Evolutionary conservation across 2,797 vertebrate species (phyloP).

Genomic region (Moxostoma hubbsi): DNA sequence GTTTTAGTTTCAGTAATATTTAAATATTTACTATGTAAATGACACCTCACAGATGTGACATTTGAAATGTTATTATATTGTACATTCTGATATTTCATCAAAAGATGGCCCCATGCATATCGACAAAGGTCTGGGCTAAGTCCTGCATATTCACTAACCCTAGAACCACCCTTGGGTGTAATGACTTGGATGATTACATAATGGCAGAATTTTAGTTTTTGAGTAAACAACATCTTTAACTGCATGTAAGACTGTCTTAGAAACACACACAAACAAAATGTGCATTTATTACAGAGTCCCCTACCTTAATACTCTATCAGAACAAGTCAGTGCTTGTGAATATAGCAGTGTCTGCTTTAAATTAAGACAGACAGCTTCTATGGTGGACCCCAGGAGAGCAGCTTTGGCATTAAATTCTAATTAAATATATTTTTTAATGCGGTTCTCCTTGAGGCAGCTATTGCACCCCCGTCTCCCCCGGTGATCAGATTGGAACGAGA

Average conservation of each 20-base stretch:
- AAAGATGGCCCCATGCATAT: too few species aligned
- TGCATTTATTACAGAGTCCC: constrained; percentile 60
- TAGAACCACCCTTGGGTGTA: too few species aligned
- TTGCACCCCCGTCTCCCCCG: constrained; percentile 39
- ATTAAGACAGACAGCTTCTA: constrained; percentile 36
- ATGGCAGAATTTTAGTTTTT: too few species aligned
- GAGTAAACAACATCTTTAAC: too few species aligned
- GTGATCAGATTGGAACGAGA: constrained; percentile 57
- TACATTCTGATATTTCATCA: too few species aligned
- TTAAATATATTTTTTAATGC: constrained; percentile 59
- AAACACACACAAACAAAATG: constrained; percentile 76
- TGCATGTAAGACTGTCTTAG: neutral
- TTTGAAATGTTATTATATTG: too few species aligned
- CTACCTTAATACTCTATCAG: constrained; percentile 11
- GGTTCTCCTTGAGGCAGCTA: constrained; percentile 55
- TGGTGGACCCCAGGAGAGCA: constrained; percentile 56
- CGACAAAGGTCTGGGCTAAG: too few species aligned
- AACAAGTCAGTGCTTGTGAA: neutral
- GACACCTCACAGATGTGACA: too few species aligned
- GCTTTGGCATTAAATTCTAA: constrained; percentile 63
- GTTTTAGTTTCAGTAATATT: too few species aligned
- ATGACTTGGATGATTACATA: too few species aligned
- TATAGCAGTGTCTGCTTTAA: constrained; percentile 46
- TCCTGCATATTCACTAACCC: too few species aligned
- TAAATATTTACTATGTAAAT: too few species aligned